Conservation (phyloP, 2,113 vertebrate species). For the Dromaius novaehollandiae region DNA sequence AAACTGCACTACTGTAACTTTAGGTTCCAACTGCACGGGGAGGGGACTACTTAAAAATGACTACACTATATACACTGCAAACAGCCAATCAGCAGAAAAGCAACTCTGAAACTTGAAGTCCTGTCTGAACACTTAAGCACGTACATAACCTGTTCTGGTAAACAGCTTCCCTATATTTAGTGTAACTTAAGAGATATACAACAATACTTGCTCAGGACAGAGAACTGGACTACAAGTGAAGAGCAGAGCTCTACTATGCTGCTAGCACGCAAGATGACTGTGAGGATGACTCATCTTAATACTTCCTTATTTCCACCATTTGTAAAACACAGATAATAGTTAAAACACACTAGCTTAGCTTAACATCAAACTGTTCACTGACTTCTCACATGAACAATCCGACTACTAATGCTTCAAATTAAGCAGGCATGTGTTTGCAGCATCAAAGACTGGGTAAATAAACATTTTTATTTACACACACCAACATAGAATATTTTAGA, state of each 20-base stretch:
- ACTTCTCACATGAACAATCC: neutral
- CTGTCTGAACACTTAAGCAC: neutral
- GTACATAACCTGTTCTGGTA: neutral
- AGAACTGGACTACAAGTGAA: neutral
- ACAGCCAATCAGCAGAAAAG: neutral
- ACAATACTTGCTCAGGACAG: neutral
- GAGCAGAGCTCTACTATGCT: neutral
- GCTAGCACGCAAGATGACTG: neutral
- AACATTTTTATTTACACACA: neutral
- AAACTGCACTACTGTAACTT: neutral
- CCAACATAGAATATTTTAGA: neutral
- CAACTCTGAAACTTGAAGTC: neutral
- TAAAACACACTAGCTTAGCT: neutral
- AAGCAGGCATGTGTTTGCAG: neutral
- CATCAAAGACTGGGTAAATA: neutral
- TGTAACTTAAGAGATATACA: neutral
- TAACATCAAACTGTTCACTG: neutral
- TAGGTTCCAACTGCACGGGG: neutral
- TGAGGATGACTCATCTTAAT: neutral
- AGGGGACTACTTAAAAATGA: neutral
- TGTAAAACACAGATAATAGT: neutral
- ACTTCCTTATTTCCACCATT: neutral
- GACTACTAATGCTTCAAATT: neutral
- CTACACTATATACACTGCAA: neutral
- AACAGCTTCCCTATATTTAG: rapidly evolving